Conservation (phyloP, 37 sponge, comb jelly and placozoan genomes). For the Chondrilla cf. caribensis region DNA sequence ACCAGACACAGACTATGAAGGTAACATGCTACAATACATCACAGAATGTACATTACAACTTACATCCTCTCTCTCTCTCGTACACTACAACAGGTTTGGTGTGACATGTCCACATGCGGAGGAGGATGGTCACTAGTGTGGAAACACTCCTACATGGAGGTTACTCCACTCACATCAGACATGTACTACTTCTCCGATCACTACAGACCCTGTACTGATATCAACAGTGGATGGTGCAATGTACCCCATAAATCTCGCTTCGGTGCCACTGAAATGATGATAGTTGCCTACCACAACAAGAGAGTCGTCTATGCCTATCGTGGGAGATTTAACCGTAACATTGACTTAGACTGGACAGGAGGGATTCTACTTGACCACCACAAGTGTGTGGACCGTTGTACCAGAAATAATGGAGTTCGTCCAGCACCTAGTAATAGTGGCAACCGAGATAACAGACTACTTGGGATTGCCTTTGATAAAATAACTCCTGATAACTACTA, state of each 20-base stretch:
- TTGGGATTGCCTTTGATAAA: constrained; percentile 31
- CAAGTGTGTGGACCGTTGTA: constrained; percentile 20
- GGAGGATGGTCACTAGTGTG: constrained; percentile 6
- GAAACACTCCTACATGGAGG: constrained; percentile 12
- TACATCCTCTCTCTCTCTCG: too few relatives aligned
- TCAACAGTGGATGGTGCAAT: constrained; percentile 21
- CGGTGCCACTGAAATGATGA: constrained; percentile 24
- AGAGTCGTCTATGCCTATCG: constrained; percentile 19
- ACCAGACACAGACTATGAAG: too few relatives aligned
- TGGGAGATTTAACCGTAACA: constrained; percentile 18
- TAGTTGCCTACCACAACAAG: constrained; percentile 32
- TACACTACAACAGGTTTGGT: neutral
- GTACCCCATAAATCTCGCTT: neutral
- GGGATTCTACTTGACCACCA: neutral
- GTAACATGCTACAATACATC: too few relatives aligned
- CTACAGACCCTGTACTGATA: neutral
- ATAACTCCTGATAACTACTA: neutral
- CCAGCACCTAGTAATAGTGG: constrained; percentile 18
- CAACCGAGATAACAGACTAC: neutral
- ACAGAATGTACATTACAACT: too few relatives aligned
- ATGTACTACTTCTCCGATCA: neutral
- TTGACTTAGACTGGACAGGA: constrained; percentile 28
- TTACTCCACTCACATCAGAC: neutral
- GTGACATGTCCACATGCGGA: constrained; percentile 14
- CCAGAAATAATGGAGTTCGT: neutral